Evolutionary conservation across 2,797 vertebrate genomes (phyloP).

Genomic region (Luscinia luscinia): DNA sequence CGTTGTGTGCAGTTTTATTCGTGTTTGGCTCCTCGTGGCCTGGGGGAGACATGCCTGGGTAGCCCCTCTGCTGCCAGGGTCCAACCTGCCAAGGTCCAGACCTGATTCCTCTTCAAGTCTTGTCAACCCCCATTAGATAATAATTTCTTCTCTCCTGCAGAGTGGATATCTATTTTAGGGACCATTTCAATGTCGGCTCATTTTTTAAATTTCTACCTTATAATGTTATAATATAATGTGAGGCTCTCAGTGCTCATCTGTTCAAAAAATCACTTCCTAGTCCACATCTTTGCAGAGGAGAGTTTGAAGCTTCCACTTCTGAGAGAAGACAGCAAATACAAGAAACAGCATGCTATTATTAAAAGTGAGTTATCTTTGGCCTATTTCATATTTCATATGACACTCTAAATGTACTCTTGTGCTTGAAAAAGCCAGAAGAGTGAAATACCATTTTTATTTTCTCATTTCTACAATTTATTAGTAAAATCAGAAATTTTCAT

Average conservation of each 20-base stretch:
- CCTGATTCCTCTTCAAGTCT: background rate
- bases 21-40: background rate
- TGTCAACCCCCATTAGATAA: background rate
- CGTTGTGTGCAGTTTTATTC: background rate
- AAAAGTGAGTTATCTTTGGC: background rate
- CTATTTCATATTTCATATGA: background rate
- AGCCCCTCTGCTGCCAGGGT: background rate
- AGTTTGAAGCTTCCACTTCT: background rate
- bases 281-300: background rate
- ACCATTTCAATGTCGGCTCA: background rate
- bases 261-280: background rate
- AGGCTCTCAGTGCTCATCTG: background rate
- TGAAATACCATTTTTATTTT: background rate
- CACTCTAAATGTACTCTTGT: background rate
- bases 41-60: fast-evolving
- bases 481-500: background rate
- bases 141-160: background rate
- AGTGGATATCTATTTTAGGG: background rate
- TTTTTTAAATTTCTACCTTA: background rate
- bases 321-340: background rate
- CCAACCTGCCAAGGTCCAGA: background rate
- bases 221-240: background rate
- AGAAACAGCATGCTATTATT: background rate
- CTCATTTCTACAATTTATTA: background rate
- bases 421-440: background rate